Base-by-base conservation (phyloP, 1,140 invertebrate species). In the Drosophila biarmipes region DNA sequence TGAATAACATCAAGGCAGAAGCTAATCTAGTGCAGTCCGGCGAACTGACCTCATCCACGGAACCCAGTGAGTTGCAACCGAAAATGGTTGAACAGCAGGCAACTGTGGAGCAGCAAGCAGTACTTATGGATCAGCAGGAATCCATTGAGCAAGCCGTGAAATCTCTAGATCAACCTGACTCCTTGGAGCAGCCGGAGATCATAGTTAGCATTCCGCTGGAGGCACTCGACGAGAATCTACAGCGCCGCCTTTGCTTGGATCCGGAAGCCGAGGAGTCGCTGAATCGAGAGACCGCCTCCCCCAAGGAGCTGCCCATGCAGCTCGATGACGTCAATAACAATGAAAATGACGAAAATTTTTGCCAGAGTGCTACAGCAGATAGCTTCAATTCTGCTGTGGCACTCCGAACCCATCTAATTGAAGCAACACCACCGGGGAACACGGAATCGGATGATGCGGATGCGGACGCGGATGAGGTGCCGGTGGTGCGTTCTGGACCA, bases 331-430 rank as follows among this genome's bases (percentile, higher is more conserved):
- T 85, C 0, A 87, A 87, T 29, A 87, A 89, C 42, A 89, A 89
- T 77, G 84, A 54, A 6, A 89, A 90, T 46, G 54, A 49, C 52
- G 84, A 89, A 75, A 64, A 89, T 89, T 89, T 89, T 89, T 84
- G 76, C 67, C 85, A 73, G 76, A 84, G 85, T 89, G 84, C 85
- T 80, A 82, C 85, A 84, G 85, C 76, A 84, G 84, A 77, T 89
- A 89, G 84, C 84, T 89, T 89, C 84, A 89, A 90, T 89, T 52
- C 85, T 84, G 77, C 68, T 84, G 80, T 84, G 68, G 84, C 84
- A 89, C 84, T 84, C 80, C 51, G 38, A 51, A 62, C 15, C 14
- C 45, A 73, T 14, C 11, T 74, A 57, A 89, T 89, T 89, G 84
- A 89, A 84, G 84, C 84, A 35, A 71, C 57, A 46, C 53, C 72